phyloP scores from a whole-genome alignment of 2,113 vertebrate species.

The Catharus bicknelli region DNA sequence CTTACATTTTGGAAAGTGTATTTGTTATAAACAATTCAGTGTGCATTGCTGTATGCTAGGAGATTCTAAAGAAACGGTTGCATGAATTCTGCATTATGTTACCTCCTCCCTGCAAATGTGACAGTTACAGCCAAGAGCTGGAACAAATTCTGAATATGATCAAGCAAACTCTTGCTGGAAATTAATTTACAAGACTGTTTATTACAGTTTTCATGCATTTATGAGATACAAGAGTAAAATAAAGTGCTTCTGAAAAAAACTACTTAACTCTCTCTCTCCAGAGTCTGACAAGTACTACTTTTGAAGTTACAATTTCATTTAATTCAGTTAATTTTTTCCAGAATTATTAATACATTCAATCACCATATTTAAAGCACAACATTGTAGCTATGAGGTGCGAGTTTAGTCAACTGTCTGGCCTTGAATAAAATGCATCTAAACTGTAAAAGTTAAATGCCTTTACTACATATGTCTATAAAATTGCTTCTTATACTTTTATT shows the following conservation, averaged over 20 bases:
- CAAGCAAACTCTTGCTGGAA: not conserved
- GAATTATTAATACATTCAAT: not conserved
- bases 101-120: not conserved
- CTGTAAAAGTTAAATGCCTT: not conserved
- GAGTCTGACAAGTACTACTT: not conserved
- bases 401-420: not conserved
- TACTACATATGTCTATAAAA: not conserved
- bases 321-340: not conserved
- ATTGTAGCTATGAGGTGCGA: not conserved
- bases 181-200: not conserved
- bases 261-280: not conserved
- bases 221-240: not conserved
- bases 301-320: not conserved
- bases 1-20: not conserved
- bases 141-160: not conserved
- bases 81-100: not conserved
- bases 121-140: not conserved
- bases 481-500: not conserved
- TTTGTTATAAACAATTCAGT: not conserved
- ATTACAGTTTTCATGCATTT: not conserved
- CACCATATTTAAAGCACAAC: not conserved
- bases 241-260: not conserved
- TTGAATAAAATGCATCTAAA: not conserved
- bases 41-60: not conserved
- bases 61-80: not conserved